Percentiles rank a stretch among this genome's conserved stretches.
Conservation (phyloP, 2,888 invertebrate species). For the Allolobophora icterica region DNA sequence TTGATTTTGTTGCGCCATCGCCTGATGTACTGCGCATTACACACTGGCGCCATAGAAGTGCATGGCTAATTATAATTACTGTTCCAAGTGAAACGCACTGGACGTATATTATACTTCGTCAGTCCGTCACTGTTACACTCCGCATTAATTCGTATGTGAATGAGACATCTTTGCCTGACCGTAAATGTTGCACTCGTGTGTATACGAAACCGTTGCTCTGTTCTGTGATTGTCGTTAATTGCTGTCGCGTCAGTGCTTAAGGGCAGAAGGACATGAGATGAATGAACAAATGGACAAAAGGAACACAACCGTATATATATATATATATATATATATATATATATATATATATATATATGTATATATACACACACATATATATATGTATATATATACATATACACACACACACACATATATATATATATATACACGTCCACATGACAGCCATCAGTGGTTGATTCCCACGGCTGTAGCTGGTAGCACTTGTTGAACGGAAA, state of each 20-base stretch:
- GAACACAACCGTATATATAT: background rate
- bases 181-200: background rate
- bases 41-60: background rate
- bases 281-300: background rate
- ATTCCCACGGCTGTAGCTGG: no score
- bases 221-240: background rate
- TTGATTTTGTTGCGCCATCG: no score
- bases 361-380: no score
- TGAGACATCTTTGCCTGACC: background rate
- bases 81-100: background rate
- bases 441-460: no score
- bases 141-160: slow-evolving; percentile 14
- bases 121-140: background rate
- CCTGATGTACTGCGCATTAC: background rate
- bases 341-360: no score
- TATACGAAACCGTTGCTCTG: background rate
- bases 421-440: background rate
- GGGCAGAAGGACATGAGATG: background rate
- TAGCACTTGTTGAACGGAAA: no score
- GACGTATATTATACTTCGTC: background rate
- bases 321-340: no score
- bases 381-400: no score
- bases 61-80: background rate
- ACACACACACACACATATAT: background rate
- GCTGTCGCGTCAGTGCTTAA: background rate